Conservation (phyloP, 2,113 vertebrate species). For the Ancistrus triradiatus region DNA sequence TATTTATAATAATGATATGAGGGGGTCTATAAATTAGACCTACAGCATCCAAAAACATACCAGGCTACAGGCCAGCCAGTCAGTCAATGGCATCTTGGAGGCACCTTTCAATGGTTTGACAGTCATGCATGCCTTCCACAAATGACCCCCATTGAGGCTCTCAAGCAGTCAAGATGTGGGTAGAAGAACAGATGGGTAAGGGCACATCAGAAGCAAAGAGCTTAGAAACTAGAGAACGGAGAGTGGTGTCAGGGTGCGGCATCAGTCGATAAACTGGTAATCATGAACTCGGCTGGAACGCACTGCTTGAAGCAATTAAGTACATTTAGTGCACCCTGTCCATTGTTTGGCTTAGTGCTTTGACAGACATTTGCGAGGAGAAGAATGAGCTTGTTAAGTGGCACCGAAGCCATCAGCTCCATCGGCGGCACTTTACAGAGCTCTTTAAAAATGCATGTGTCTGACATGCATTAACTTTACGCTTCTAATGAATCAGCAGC, state of each 20-base stretch:
- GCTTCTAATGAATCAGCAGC: conserved; percentile 18
- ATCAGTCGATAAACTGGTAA: conserved; percentile 10
- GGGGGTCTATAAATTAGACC: no score
- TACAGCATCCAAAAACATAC: no score
- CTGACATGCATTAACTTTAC: conserved; percentile 19
- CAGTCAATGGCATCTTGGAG: no score
- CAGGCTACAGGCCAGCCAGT: no score
- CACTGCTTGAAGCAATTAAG: conserved; percentile 16
- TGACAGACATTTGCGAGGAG: conserved; percentile 1
- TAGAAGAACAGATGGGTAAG: conserved; percentile 9
- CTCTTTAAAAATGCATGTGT: conserved; percentile 35
- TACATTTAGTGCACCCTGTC: conserved; percentile 6
- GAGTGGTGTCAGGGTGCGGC: conserved; percentile 10
- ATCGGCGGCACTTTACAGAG: conserved; percentile 24
- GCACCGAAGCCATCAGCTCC: conserved; percentile 28
- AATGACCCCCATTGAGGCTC: no score
- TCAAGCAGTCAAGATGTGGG: no score
- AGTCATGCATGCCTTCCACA: no score
- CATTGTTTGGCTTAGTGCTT: conserved; percentile 8
- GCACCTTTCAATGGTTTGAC: no score
- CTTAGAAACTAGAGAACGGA: conserved; percentile 11
- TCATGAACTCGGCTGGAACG: neutral
- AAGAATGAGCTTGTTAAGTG: conserved; percentile 37
- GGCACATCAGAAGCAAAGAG: neutral
- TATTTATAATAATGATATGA: no score